A percentile compares a stretch with the other conserved stretches of the same genome.
Conservation (phyloP, 2,888 invertebrate genomes). For the Girardia tigrina region DNA sequence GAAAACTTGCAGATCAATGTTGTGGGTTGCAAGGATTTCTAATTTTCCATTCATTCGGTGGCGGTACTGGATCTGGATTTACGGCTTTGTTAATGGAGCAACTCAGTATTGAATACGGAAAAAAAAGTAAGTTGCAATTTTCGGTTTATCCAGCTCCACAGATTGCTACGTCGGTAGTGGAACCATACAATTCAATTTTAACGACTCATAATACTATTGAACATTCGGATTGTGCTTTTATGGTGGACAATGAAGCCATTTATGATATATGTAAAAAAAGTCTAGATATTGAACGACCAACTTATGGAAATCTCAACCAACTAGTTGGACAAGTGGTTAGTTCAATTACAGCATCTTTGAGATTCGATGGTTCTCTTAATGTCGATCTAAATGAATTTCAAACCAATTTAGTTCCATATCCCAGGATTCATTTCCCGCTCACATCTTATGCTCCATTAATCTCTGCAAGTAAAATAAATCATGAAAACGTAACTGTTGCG, state of each 20-base stretch:
- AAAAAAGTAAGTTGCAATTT: constrained; percentile 48
- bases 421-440: constrained; percentile 71
- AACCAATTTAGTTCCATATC: constrained; percentile 46
- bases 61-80: constrained; percentile 44
- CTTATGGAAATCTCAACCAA: constrained; percentile 75
- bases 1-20: constrained; percentile 47
- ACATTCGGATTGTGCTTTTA: constrained; percentile 73
- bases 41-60: constrained; percentile 55
- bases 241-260: constrained; percentile 45
- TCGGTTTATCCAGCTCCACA: constrained; percentile 44
- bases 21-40: constrained; percentile 58
- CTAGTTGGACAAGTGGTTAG: constrained; percentile 70
- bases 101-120: constrained; percentile 56
- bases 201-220: constrained; percentile 82
- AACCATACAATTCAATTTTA: constrained; percentile 70
- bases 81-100: constrained; percentile 56
- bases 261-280: constrained; percentile 58
- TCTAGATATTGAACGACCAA: constrained; percentile 67
- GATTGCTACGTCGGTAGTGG: constrained; percentile 41
- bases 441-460: constrained; percentile 57
- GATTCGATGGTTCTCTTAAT: constrained; percentile 52
- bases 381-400: constrained; percentile 53
- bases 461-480: constrained; percentile 43
- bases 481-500: constrained; percentile 42
- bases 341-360: constrained; percentile 49